Conservation (phyloP, 2,888 invertebrate species). For the Napeogenes inachia region DNA sequence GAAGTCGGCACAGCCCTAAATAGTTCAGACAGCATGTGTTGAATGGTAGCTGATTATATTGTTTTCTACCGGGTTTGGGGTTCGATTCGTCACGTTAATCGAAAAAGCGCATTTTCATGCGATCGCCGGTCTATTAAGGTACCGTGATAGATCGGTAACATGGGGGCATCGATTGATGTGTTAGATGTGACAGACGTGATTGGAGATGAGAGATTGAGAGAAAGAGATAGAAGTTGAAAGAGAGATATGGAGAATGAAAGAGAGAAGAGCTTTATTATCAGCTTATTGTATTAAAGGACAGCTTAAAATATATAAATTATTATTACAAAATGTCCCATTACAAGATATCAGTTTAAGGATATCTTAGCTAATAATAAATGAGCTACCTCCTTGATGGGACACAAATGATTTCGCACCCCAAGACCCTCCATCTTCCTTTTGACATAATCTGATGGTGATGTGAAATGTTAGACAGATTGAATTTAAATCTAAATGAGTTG, state of each 20-base stretch:
- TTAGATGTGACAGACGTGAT: no score
- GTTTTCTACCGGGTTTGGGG: conserved; percentile 64
- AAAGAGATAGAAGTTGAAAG: no score
- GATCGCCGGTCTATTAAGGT: conserved; percentile 52
- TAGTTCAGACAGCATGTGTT: conserved; percentile 35
- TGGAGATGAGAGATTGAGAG: no score
- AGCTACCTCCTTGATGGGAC: no score
- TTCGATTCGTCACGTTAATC: conserved; percentile 71
- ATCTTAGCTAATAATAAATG: no score
- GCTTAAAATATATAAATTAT: no score
- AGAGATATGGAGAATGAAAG: no score
- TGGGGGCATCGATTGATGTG: no score
- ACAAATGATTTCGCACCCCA: neutral
- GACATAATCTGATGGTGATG: conserved; percentile 5
- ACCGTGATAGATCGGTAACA: conserved; percentile 46
- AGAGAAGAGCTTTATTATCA: no score
- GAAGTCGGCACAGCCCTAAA: conserved; percentile 8
- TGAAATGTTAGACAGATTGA: neutral
- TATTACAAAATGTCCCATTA: no score
- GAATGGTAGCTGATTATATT: conserved; percentile 76
- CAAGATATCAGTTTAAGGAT: no score
- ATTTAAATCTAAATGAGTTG: neutral
- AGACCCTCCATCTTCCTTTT: conserved; percentile 1
- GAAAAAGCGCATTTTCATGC: conserved; percentile 68
- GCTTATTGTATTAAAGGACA: no score